Base-by-base conservation (phyloP, 2,888 invertebrate species). In the Drosophila mettleri region DNA sequence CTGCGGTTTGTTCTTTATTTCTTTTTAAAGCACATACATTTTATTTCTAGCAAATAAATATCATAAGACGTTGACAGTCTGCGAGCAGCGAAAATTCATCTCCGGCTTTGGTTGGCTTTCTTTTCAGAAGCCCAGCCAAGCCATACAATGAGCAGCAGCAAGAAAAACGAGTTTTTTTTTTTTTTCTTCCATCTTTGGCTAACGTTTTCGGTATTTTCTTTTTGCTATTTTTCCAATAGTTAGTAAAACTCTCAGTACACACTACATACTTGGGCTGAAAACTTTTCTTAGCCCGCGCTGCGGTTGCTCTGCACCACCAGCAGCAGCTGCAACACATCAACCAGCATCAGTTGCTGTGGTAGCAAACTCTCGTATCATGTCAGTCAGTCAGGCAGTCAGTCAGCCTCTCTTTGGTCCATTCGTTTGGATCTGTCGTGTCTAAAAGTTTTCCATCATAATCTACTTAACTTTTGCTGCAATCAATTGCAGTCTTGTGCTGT, bases 391-490 rank as follows among this genome's bases (percentile, higher is more conserved):
- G n/a, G n/a, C n/a, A n/a, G n/a, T n/a, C n/a, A n/a, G n/a, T n/a
- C n/a, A n/a, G n/a, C n/a, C n/a, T n/a, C n/a, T n/a, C 48, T 16
- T 18, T 61, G 24, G 53, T 46, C 46, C 38, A 39, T 53, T 46
- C 43, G 36, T 62, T 60, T 48, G 41, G 43, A 60, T 67, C 39
- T 41, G 36, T 54, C 62, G 48, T 60, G 65, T 62, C 68, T 52
- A 55, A 88, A 85, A 85, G 65, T 85, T 88, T 87, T 85, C 84
- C 88, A 88, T 88, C 84, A 88, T 85, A 85, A 85, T 85, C 86
- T 85, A 88, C 84, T 85, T 84, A 88, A 88, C 88, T 86, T 88
- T 88, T 84, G 82, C 88, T 86, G 78, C 86, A 85, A 88, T 84
- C 88, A 84, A 84, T 87, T 87, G 83, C 86, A 77, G 80, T 59